Conservation (phyloP, 2,797 vertebrate species). For the Rhinatrema bivittatum region DNA sequence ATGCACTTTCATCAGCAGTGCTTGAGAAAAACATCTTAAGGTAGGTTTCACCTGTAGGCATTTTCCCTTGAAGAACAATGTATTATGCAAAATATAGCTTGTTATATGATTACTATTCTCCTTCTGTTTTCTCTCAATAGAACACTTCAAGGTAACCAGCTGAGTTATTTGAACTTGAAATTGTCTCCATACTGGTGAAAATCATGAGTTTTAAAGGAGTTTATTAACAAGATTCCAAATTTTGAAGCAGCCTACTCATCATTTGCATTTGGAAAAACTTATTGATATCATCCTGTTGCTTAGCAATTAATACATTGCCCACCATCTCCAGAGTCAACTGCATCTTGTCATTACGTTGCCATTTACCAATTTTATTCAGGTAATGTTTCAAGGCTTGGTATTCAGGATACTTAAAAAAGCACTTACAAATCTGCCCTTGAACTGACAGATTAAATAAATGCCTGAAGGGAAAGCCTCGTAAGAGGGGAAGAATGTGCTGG, state of each 20-base stretch:
- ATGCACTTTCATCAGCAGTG: neutral
- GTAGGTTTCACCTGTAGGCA: conserved; percentile 9
- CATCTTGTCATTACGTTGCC: conserved; percentile 43
- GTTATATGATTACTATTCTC: conserved; percentile 19
- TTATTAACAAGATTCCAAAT: conserved; percentile 40
- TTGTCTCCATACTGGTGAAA: conserved; percentile 34
- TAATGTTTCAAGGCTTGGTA: no score
- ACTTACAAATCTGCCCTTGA: no score
- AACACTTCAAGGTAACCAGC: neutral
- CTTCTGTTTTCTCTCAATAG: conserved; percentile 7
- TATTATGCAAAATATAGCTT: neutral
- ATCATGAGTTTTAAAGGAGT: conserved; percentile 33
- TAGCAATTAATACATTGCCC: conserved; percentile 52
- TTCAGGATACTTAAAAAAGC: no score
- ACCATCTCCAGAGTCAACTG: conserved; percentile 32
- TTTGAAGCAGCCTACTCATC: conserved; percentile 53
- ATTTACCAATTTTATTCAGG: conserved; percentile 41
- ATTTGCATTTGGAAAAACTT: conserved; percentile 53
- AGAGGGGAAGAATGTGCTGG: no score
- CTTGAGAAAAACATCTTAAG: conserved; percentile 10
- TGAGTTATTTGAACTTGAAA: conserved; percentile 18
- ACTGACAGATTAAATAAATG: no score
- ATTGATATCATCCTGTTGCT: conserved; percentile 49
- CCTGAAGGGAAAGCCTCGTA: no score
- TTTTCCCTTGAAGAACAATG: no score